Evolutionary conservation across 1,140 invertebrate species (phyloP).

Genomic region (Aphaenogaster rudis): DNA sequence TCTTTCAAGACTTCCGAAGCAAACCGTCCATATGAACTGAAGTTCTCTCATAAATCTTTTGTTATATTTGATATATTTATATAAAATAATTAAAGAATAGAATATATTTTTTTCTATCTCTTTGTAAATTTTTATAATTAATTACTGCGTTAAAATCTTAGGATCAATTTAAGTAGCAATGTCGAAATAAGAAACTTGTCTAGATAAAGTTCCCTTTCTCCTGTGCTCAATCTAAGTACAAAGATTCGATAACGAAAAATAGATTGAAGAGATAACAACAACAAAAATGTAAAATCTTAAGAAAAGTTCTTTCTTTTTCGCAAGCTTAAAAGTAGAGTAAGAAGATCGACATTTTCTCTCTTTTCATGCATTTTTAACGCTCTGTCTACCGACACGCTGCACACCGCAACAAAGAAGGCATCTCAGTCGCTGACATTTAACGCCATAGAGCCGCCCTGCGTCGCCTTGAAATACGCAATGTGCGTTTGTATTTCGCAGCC

Average conservation of each 20-base stretch:
- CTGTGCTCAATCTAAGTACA: background rate
- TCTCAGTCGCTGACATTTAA: constrained; percentile 35
- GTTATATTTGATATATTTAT: background rate
- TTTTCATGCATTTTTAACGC: constrained; percentile 13
- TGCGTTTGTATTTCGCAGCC: constrained; percentile 58
- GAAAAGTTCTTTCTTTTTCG: background rate
- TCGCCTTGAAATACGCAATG: constrained; percentile 45
- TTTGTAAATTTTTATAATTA: constrained; percentile 17
- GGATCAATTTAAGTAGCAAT: background rate
- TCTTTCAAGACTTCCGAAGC: background rate
- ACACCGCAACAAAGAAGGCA: constrained; percentile 23
- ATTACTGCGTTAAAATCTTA: background rate
- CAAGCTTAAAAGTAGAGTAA: background rate
- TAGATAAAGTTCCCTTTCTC: background rate
- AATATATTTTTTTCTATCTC: background rate
- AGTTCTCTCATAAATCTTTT: background rate
- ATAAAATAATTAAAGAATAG: background rate
- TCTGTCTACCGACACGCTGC: background rate
- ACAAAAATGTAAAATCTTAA: background rate
- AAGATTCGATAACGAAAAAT: background rate
- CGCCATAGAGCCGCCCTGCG: background rate
- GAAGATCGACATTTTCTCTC: background rate
- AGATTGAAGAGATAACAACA: background rate
- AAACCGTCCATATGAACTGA: background rate
- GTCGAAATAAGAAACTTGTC: background rate